phyloP scores from a whole-genome alignment of 2,797 vertebrate species.

The Hydrocynus forskahlii region DNA sequence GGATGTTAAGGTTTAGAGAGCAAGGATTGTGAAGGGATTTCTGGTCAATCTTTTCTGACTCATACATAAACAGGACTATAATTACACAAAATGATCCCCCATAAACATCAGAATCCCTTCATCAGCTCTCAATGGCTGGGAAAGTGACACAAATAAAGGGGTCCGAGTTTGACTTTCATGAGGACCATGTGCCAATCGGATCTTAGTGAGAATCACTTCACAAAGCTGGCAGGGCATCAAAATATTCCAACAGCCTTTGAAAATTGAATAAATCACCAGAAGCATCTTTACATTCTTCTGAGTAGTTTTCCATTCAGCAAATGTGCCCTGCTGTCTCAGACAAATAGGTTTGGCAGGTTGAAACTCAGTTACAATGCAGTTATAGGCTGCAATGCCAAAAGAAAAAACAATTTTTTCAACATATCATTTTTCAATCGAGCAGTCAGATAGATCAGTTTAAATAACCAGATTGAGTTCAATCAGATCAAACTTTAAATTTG shows the following conservation, averaged over 20 bases:
- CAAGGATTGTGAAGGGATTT: conserved; percentile 18
- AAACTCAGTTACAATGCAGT: background rate
- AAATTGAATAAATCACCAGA: background rate
- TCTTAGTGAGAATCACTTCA: background rate
- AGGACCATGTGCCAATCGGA: background rate
- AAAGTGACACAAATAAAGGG: conserved; percentile 54
- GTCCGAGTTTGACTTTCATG: background rate
- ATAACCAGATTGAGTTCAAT: no score
- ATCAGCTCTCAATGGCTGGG: conserved; percentile 59
- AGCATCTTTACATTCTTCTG: background rate
- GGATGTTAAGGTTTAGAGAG: conserved; percentile 27
- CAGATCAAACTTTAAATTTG: background rate
- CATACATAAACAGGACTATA: conserved; percentile 63
- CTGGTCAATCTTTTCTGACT: conserved; percentile 66
- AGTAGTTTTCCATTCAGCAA: background rate
- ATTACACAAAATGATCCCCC: conserved; percentile 57
- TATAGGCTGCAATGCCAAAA: no score
- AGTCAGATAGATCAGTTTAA: no score
- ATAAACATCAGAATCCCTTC: conserved; percentile 65
- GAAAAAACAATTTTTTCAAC: no score
- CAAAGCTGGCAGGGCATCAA: background rate
- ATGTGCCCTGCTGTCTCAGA: no score
- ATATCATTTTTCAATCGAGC: no score
- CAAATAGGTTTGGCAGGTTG: background rate
- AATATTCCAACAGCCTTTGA: background rate